These are phyloP conservation scores for Sinocyclocheilus anophthalmus DNA, from an alignment of 2,113 vertebrate species.

Conservation along the genomic window DNA sequence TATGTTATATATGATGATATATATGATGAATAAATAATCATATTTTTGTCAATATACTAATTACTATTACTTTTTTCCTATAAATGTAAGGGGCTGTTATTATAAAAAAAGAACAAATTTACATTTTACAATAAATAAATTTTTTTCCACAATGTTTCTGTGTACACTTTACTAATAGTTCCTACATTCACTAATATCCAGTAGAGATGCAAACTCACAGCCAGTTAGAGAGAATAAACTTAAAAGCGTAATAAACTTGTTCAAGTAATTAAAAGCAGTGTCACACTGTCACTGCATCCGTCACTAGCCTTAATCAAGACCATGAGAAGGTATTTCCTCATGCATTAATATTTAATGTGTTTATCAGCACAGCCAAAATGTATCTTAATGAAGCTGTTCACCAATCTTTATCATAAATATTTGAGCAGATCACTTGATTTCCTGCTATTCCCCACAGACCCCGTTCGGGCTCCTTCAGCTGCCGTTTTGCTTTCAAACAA, in stretches of 20 bases:
- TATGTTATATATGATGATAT: neutral
- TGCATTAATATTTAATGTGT: conserved; percentile 52
- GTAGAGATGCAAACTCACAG: neutral
- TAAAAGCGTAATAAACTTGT: conserved; percentile 3
- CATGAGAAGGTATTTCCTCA: conserved; percentile 17
- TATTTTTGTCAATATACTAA: neutral
- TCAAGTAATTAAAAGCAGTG: conserved; percentile 8
- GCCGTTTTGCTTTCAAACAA: conserved; percentile 36
- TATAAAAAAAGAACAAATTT: neutral
- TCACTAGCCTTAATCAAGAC: conserved; percentile 3
- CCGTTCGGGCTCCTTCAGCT: neutral
- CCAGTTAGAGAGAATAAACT: neutral
- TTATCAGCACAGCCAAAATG: conserved; percentile 28
- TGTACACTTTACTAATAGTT: neutral
- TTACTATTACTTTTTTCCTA: neutral
- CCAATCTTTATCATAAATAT: conserved; percentile 41
- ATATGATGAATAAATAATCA: neutral
- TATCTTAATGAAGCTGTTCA: conserved; percentile 41
- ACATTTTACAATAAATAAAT: neutral
- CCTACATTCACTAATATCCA: neutral
- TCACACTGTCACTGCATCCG: neutral
- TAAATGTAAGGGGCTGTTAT: neutral
- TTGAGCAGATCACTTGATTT: conserved; percentile 26
- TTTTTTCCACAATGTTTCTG: neutral
- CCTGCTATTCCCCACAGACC: neutral